Base-by-base conservation (phyloP, 2,888 invertebrate species). In the Philhelius pedissequus region DNA sequence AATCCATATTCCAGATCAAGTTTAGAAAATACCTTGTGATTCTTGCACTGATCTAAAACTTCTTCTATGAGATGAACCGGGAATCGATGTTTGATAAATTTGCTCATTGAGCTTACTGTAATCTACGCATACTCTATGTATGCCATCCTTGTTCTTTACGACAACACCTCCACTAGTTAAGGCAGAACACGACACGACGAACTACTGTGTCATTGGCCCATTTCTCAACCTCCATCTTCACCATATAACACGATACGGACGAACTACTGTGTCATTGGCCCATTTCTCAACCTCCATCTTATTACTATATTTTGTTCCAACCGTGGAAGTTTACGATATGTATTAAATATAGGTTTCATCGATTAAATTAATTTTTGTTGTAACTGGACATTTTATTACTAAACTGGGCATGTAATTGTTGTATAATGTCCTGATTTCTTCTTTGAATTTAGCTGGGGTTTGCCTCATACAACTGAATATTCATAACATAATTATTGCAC, bases 21-120 rank as follows among this genome's bases (percentile, higher is more conserved):
- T 6, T n/a, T n/a, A n/a, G n/a, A n/a, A n/a, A n/a, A n/a, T n/a
- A n/a, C n/a, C n/a, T n/a, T n/a, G n/a, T n/a, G n/a, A n/a, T n/a
- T n/a, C n/a, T n/a, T n/a, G n/a, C n/a, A n/a, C n/a, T n/a, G n/a
- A n/a, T n/a, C n/a, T 9, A 32, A 11, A 32, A 32, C 32, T 32
- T 32, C 32, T 62, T 91, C 89, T 11, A 91, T 90, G 3, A 90
- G 35, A 2, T 91, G 90, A 15, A 91, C 60, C 1, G 90, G 90
- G 76, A 87, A 89, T 27, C 87, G 79, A 40, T 89, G 89, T 71
- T 88, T 89, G 3, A 87, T 79, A 1, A n/a, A 90, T 88, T 69
- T 88, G 87, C 22, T 83, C 73, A 84, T 92, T 92, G 4, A 91
- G 45, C 20, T 79, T 76, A n/a, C 91, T 71, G 74, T 89, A 92